A percentile compares a stretch with the other conserved stretches of the same genome.
Conservation (phyloP, 2,797 vertebrate genomes). For the Natrix natrix region DNA sequence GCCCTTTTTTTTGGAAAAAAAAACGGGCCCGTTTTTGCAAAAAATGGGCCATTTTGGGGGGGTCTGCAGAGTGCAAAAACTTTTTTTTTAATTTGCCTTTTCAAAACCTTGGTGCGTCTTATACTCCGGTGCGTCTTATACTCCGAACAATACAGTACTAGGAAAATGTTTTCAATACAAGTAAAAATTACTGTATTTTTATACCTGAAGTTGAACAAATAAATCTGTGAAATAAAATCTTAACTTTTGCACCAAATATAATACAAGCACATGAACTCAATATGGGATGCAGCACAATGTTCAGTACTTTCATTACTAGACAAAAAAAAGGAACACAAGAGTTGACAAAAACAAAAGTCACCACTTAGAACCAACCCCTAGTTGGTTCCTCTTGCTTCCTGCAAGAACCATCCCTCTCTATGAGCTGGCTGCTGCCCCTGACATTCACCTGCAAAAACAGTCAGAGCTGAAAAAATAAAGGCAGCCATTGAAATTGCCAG, state of each 20-base stretch:
- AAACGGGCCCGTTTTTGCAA: too few relatives aligned
- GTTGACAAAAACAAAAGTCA: neutral
- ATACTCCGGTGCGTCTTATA: too few relatives aligned
- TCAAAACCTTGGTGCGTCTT: too few relatives aligned
- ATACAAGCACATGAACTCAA: neutral
- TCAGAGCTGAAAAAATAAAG: neutral
- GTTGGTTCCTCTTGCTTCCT: neutral
- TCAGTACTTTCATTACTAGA: neutral
- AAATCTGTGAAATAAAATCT: neutral
- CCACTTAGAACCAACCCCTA: neutral
- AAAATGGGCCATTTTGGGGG: too few relatives aligned
- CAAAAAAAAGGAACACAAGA: neutral
- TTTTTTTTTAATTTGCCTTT: too few relatives aligned
- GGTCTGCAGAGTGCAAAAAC: too few relatives aligned
- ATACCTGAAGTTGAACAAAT: constrained; percentile 24
- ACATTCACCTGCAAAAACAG: neutral
- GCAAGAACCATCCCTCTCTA: neutral
- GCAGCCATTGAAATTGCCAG: neutral
- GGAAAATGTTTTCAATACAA: neutral
- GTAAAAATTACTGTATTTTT: neutral
- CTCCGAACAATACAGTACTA: neutral
- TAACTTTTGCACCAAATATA: neutral
- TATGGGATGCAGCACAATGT: neutral
- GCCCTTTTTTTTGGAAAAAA: too few relatives aligned
- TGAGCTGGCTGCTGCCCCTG: neutral